phyloP scores from a whole-genome alignment of 2,888 invertebrate genomes.

The Rhodophaea formosa region DNA sequence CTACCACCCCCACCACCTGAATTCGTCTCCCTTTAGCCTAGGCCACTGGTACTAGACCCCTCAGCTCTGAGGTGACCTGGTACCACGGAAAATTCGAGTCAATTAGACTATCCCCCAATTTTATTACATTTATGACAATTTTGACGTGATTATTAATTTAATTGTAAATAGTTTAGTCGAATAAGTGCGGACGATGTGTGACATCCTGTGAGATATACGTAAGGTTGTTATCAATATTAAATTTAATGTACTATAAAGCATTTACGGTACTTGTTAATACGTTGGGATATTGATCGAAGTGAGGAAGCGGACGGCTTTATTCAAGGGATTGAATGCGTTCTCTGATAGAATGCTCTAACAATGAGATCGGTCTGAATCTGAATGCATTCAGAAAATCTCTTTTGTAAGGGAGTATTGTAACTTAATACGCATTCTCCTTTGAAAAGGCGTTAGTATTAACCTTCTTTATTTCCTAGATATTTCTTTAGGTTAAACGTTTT shows the following conservation, averaged over 20 bases:
- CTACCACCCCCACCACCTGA: constrained; percentile 81
- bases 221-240: constrained; percentile 76
- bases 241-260: constrained; percentile 55
- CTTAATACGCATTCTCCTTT: constrained; percentile 16
- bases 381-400: neutral
- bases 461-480: constrained; percentile 59
- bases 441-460: constrained; percentile 41
- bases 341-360: constrained; percentile 10
- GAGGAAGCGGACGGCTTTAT: constrained; percentile 32
- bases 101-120: constrained; percentile 76
- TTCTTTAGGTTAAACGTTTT: constrained; percentile 45
- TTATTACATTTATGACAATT: constrained; percentile 63
- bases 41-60: constrained; percentile 74
- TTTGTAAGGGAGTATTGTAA: constrained; percentile 10
- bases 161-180: constrained; percentile 59
- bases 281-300: constrained; percentile 56
- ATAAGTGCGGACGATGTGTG: constrained; percentile 68
- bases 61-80: constrained; percentile 75
- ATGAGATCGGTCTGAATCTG: neutral
- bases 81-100: constrained; percentile 61
- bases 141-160: constrained; percentile 60
- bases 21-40: constrained; percentile 76
- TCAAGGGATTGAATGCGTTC: constrained; percentile 16
- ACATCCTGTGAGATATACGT: constrained; percentile 74
- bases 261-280: constrained; percentile 66